A percentile compares a stretch with the other conserved stretches of the same genome.
Conservation (phyloP, 2,888 invertebrate species). For the Clistopyga incitator region DNA sequence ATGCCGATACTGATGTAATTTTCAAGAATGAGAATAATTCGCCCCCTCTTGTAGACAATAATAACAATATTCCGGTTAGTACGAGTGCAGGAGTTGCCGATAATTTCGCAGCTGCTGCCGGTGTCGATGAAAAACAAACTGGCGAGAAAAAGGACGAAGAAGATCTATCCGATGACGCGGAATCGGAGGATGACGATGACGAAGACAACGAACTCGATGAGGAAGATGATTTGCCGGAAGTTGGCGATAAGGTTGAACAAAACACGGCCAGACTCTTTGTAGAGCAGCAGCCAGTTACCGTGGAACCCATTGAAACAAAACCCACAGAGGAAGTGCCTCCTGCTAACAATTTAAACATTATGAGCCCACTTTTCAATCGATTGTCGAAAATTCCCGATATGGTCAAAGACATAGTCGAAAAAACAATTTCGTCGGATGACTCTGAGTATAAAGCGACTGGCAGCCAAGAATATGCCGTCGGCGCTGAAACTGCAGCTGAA, state of each 20-base stretch:
- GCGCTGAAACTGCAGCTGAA: neutral
- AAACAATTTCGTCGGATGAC: conserved; percentile 28
- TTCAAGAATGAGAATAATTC: conserved; percentile 1
- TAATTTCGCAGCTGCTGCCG: neutral
- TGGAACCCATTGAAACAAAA: conserved; percentile 53
- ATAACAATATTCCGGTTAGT: neutral
- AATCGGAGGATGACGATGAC: conserved; percentile 56
- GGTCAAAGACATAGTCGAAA: conserved; percentile 49
- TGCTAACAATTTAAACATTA: conserved; percentile 37
- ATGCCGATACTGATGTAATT: neutral
- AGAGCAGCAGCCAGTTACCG: conserved; percentile 13
- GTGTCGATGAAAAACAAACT: neutral
- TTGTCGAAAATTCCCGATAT: conserved; percentile 41
- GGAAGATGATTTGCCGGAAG: conserved; percentile 20
- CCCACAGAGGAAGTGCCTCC: conserved; percentile 54
- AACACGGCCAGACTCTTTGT: neutral
- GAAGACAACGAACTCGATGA: conserved; percentile 26
- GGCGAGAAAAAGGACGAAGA: conserved; percentile 63
- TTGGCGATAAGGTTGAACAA: neutral
- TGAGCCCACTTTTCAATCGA: conserved; percentile 58
- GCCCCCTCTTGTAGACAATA: neutral
- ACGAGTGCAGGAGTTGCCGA: neutral
- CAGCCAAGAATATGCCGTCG: conserved; percentile 15
- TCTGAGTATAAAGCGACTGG: neutral
- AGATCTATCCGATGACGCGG: conserved; percentile 71